Conservation (phyloP, 2,113 vertebrate species). For the Narcine bancroftii region DNA sequence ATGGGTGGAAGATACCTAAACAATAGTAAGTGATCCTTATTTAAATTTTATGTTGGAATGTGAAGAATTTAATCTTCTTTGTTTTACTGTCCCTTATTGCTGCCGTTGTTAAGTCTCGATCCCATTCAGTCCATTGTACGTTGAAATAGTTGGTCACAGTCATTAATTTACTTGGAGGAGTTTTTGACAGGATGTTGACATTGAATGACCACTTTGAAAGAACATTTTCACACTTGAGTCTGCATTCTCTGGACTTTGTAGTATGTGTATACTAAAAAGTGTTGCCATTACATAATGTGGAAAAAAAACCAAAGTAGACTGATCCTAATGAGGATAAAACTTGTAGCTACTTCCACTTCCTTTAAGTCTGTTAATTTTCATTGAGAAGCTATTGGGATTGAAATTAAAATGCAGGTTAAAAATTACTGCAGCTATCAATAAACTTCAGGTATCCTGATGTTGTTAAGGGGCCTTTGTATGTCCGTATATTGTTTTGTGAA, state of each 20-base stretch:
- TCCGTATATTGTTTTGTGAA: neutral
- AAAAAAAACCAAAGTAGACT: neutral
- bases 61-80: slow-evolving; percentile 23
- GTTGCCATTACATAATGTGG: slow-evolving; percentile 18
- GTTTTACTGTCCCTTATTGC: neutral
- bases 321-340: neutral
- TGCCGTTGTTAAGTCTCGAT: slow-evolving; percentile 27
- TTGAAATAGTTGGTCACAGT: slow-evolving; percentile 22
- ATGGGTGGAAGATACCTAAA: no score
- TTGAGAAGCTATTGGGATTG: slow-evolving; percentile 5
- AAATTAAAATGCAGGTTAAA: neutral
- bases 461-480: neutral
- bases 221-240: slow-evolving; percentile 17
- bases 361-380: no score
- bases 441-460: neutral
- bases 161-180: slow-evolving; percentile 15
- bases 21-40: neutral
- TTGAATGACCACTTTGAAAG: slow-evolving; percentile 21
- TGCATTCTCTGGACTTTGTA: neutral
- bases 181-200: slow-evolving; percentile 10
- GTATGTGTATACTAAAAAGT: neutral
- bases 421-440: neutral
- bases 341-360: neutral
- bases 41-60: neutral
- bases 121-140: slow-evolving; percentile 10